phyloP scores from a whole-genome alignment of 1,140 invertebrate species.

The Agraylea sexmaculata region DNA sequence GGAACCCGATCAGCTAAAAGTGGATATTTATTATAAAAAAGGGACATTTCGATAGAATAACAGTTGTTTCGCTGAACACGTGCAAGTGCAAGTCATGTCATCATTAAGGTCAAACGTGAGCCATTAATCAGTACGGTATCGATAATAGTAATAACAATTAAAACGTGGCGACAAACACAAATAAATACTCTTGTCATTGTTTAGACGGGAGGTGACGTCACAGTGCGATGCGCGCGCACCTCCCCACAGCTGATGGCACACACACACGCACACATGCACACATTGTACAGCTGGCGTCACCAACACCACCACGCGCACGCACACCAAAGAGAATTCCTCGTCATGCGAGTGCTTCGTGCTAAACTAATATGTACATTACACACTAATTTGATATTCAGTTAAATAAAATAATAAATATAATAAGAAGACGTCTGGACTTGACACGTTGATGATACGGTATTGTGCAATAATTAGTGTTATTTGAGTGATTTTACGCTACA shows the following conservation, averaged over 20 bases:
- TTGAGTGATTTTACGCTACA: too few relatives aligned
- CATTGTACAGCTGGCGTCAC: neutral
- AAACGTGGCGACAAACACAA: neutral
- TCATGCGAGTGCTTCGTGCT: neutral
- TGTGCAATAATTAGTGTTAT: too few relatives aligned
- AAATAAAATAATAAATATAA: conserved; percentile 24
- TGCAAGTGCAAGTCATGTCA: too few relatives aligned
- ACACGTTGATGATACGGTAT: too few relatives aligned
- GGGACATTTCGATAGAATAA: too few relatives aligned
- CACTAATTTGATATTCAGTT: conserved; percentile 29
- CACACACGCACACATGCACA: neutral
- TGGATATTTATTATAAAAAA: too few relatives aligned
- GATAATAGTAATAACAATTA: too few relatives aligned
- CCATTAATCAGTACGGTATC: too few relatives aligned
- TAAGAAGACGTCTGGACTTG: conserved; percentile 28
- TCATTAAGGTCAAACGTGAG: too few relatives aligned
- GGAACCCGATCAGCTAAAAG: too few relatives aligned
- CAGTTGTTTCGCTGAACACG: too few relatives aligned
- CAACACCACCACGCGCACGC: conserved; percentile 17
- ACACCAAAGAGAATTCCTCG: neutral
- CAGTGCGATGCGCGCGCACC: conserved; percentile 1
- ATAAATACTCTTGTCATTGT: too few relatives aligned
- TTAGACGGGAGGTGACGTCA: neutral
- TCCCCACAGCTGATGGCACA: neutral
- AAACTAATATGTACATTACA: conserved; percentile 23